phyloP scores from a whole-genome alignment of 2,113 vertebrate species.

The Daphoenositta chrysoptera region DNA sequence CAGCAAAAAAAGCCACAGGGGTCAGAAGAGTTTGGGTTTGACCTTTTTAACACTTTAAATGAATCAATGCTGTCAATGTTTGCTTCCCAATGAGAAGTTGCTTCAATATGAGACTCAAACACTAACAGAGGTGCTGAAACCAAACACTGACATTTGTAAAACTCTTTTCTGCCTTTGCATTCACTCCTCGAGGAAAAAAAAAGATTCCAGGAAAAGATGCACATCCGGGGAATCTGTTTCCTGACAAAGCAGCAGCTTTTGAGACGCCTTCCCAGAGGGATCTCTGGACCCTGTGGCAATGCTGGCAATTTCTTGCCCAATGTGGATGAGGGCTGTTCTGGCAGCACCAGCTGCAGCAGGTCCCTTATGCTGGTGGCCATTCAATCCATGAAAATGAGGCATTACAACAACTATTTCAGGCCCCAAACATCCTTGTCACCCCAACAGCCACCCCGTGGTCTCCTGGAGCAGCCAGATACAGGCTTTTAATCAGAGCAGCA shows the following conservation, averaged over 20 bases:
- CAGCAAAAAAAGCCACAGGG: not conserved
- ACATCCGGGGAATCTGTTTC: not conserved
- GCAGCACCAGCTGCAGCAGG: not conserved
- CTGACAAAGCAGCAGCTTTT: not conserved
- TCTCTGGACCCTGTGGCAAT: not conserved
- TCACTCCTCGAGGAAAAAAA: not conserved
- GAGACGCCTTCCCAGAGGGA: not conserved
- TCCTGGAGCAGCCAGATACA: not conserved
- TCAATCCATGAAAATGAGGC: not conserved
- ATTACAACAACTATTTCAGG: not conserved
- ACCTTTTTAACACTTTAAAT: not conserved
- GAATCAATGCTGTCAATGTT: not conserved
- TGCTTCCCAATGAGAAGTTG: not conserved
- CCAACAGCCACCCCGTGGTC: not conserved
- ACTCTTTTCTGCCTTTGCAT: not conserved
- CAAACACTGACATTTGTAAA: not conserved
- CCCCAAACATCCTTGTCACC: not conserved
- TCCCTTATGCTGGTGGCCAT: not conserved
- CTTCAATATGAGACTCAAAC: not conserved
- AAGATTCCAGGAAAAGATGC: not conserved
- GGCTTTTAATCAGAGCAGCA: not conserved
- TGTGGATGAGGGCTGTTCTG: fast-evolving
- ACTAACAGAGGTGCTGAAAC: not conserved
- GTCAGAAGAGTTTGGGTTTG: not conserved
- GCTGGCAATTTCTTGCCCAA: not conserved